Conservation (phyloP, 53 echinoderm and acorn worm genomes). For the Temnopleurus reevesii region DNA sequence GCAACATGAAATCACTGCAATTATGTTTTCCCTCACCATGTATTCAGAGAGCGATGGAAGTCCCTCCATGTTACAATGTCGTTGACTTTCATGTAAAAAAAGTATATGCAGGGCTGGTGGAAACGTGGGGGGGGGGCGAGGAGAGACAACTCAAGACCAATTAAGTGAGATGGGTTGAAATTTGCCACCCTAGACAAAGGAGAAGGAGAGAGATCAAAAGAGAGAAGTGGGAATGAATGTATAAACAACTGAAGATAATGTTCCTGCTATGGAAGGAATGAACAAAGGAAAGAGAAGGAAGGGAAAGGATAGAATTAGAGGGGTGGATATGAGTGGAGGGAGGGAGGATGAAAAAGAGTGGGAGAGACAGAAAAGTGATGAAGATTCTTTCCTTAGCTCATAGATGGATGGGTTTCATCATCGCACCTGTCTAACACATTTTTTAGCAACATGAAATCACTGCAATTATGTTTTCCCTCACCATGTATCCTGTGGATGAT, state of each 20-base stretch:
- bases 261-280: no score
- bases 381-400: background rate
- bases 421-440: conserved; percentile 34
- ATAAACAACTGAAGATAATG: background rate
- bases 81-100: background rate
- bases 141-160: background rate
- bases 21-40: background rate
- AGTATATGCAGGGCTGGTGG: background rate
- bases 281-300: background rate
- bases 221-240: background rate
- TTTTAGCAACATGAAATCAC: conserved; percentile 27
- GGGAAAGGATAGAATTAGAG: background rate
- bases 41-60: no score
- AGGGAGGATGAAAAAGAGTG: no score
- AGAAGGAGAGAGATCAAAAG: background rate
- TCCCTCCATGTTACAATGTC: no score
- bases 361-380: background rate
- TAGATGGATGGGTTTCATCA: background rate
- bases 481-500: background rate
- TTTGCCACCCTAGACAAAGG: no score
- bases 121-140: background rate
- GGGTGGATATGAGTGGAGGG: background rate
- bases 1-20: conserved; percentile 30
- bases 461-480: background rate
- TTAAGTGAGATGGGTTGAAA: no score